These are phyloP conservation scores for Macrophya annulata DNA, from an alignment of 2,888 invertebrate genomes.

Conservation along the genomic window DNA sequence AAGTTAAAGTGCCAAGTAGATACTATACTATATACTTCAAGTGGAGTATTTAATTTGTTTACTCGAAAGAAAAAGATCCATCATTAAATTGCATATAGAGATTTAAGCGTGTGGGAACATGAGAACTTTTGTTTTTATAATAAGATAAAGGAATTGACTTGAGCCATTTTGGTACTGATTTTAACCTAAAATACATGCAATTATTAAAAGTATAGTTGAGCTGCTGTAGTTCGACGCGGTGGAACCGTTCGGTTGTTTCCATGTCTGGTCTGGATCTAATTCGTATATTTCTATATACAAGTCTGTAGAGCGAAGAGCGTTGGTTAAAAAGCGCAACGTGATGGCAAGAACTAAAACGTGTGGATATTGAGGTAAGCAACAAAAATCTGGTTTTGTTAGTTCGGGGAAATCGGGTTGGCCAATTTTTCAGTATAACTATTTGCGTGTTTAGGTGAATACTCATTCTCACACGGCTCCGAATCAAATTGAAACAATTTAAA, in stretches of 20 bases:
- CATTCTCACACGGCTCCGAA: constrained; percentile 19
- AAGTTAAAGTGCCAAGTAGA: not conserved
- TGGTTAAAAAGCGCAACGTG: not conserved
- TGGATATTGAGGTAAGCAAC: constrained; percentile 2
- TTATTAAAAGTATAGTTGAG: constrained; percentile 53
- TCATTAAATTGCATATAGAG: constrained; percentile 20
- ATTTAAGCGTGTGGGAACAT: constrained; percentile 29
- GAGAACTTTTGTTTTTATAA: not conserved
- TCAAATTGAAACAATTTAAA: constrained; percentile 8
- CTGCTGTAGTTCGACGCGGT: constrained; percentile 25
- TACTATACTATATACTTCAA: not conserved
- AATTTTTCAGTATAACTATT: constrained; percentile 19
- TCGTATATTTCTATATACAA: not conserved
- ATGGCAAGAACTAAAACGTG: constrained; percentile 3
- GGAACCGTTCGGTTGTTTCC: not conserved
- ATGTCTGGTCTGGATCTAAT: constrained; percentile 42
- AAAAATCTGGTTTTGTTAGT: constrained; percentile 1
- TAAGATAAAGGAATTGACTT: constrained; percentile 20
- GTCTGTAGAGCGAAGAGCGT: not conserved
- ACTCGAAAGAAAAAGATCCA: not conserved
- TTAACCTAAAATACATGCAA: not conserved
- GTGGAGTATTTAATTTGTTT: not conserved
- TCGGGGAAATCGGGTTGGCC: constrained; percentile 22
- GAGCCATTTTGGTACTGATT: constrained; percentile 9
- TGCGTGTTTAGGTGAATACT: not conserved